phyloP scores from a whole-genome alignment of 92 coral and sea anemone genomes.

The Hydrozoanthus gracilis region DNA sequence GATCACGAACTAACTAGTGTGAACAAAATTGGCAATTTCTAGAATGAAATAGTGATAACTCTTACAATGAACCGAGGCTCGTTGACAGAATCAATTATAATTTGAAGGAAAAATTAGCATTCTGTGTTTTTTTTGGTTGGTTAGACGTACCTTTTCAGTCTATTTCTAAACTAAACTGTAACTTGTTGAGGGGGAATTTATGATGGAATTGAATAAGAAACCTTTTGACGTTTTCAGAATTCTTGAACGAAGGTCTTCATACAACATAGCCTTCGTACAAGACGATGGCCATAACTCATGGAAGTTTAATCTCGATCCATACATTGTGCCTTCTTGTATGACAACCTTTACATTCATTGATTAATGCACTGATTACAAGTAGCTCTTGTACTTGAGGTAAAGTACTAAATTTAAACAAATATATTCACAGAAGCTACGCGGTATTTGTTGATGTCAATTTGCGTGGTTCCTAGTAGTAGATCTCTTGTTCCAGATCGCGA shows the following conservation, averaged over 20 bases:
- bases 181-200: neutral
- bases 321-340: neutral
- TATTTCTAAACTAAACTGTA: neutral
- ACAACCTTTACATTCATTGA: neutral
- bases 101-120: neutral
- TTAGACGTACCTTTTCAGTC: neutral
- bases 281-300: neutral
- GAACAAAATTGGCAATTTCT: constrained; percentile 17
- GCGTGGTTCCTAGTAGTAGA: neutral
- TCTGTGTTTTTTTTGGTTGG: neutral
- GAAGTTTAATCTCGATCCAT: neutral
- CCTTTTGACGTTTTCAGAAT: neutral
- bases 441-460: neutral
- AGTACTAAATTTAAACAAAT: constrained; percentile 24
- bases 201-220: neutral
- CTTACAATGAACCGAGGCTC: constrained; percentile 17
- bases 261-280: neutral
- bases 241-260: neutral
- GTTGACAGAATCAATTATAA: constrained; percentile 16
- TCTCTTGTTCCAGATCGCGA: neutral
- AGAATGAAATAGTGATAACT: constrained; percentile 21
- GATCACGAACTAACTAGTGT: constrained; percentile 3
- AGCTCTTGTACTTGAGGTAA: neutral
- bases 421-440: neutral
- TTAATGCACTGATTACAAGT: constrained; percentile 12